Base-by-base conservation (phyloP, 1,140 invertebrate genomes). In the Trypoxylus dichotomus region DNA sequence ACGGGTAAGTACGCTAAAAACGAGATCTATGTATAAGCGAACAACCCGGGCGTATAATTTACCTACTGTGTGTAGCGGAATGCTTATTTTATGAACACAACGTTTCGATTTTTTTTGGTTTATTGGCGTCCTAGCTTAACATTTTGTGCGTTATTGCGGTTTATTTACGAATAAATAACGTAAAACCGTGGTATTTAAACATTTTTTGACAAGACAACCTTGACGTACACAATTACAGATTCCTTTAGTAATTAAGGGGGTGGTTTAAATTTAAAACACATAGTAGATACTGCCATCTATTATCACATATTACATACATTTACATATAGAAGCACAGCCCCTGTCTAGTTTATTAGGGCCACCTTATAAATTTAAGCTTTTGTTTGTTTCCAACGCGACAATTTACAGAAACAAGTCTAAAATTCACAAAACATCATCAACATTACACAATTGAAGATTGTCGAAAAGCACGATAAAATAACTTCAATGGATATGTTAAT, bases 81-180 rank as follows among this genome's bases (percentile, higher is more conserved):
- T n/a, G 47, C 47, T 54, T 54, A 54, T n/a, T 54, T 54, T 54
- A 54, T 54, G 47, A 54, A 54, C 47, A 54, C 47, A 54, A 19
- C 3, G 47, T 19, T 54, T 54, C 19, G 15, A 15, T 43, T 43
- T 11, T 43, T 54, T 6, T 19, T 47, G 13, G 10, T 47, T 37
- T 37, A 7, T 8, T 8, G 32, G 32, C 32, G 32, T 2, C 32
- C 10, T 37, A 37, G 13, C 47, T 13, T 19, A 54, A 6, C 47
- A 54, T 54, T 54, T 54, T 54, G 47, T 54, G 47, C 47, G 47
- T 54, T 54, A 54, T 54, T 54, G 47, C 47, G 19, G 13, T 6
- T 54, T 54, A 54, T 3, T 54, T 54, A 13, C 43, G 19, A 54
- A 54, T 54, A 54, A 19, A 21, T 54, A 54, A 21, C 19, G 47